Base-by-base conservation (phyloP, 2,888 invertebrate genomes). In the Leptinotarsa juncta region DNA sequence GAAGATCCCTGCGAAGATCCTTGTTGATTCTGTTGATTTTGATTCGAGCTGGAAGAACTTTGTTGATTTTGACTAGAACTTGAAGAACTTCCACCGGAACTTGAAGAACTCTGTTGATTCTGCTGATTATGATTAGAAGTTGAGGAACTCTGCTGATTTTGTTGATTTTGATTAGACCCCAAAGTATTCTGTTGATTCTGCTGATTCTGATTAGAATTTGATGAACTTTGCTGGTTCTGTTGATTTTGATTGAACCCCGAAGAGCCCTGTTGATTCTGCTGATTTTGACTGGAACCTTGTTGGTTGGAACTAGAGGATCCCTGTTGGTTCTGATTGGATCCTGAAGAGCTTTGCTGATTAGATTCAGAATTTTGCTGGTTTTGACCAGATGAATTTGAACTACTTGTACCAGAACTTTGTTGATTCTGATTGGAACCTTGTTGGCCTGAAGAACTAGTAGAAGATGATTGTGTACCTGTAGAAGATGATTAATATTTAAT, bases 11-110 rank as follows among this genome's bases (percentile, higher is more conserved):
- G 42, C 42, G 42, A 42, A 42, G 42, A 42, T 50, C 70, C 65
- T 71, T 77, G 78, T 65, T 78, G 77, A 70, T 75, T 78, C 71
- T 77, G 76, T 75, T 80, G 81, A 71, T 76, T 74, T 32, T 42
- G 49, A 51, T 60, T 66, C 68, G 53, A 55, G 32, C 57, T 66
- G 48, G 76, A 26, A 51, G 71, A 70, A 42, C 71, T 57, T 26
- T 71, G 81, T 72, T 81, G 81, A 48, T 78, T 79, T 70, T 76
- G 73, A 67, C 68, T 74, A 4, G 79, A 70, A 23, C 62, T 32
- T 12, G 70, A 67, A 26, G 73, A 73, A 73, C 75, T 80, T 68
- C 75, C 70, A n/a, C 57, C 26, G n/a, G 73, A 76, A 65, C 20
- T 42, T 49, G 69, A 15, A 5, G 75, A 75, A 15, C 71, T 57